Evolutionary conservation across 2,113 vertebrate species (phyloP), one percentile per base, ranked within the genome.

Genomic region (Ceyx cyanopectus): DNA sequence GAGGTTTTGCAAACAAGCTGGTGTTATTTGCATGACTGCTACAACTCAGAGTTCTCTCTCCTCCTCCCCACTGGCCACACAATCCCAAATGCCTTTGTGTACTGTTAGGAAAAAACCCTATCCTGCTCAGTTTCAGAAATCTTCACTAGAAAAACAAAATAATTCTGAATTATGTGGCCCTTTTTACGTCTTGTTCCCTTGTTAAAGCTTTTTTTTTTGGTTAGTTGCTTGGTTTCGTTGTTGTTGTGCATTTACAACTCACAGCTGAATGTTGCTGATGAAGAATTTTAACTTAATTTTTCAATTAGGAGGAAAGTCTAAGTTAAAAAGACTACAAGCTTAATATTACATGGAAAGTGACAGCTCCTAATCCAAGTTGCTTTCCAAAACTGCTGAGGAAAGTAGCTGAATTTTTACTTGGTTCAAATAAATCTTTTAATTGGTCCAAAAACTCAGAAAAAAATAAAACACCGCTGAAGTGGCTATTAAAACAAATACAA

Each of bases 1-100:
- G n/a, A 82, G 76, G 72, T 72, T 95, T 48, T 89, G 61, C 78
- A 86, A 92, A 91, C 58, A 92, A 89, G 40, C 19, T 32, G 4
- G 53, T 65, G 89, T 84, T 81, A 23, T 93, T 78, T 90, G 73
- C 61, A 26, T 12, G 37, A 85, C 41, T 87, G 43, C 53, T 46
- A 46, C 4, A 1, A 85, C 30, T 87, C 29, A 61, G 51, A 87
- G 34, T 15, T 81, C 53, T 68, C 54, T 79, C 48, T 70, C 50
- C 43, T 88, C 23, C 34, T 63, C 21, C 22, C 24, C 48, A 81
- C 21, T 8, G 10, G 63, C 18, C 40, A n/a, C 41, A 69, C 5
- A 78, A 78, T 9, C 17, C 32, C 12, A 12, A 34, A 14, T 73
- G 19, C 46, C 29, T 89, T 81, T 89, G 85, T 56, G 22, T 3